phyloP scores from a whole-genome alignment of 37 sponge, comb jelly and placozoan species.

The Corticium candelabrum region DNA sequence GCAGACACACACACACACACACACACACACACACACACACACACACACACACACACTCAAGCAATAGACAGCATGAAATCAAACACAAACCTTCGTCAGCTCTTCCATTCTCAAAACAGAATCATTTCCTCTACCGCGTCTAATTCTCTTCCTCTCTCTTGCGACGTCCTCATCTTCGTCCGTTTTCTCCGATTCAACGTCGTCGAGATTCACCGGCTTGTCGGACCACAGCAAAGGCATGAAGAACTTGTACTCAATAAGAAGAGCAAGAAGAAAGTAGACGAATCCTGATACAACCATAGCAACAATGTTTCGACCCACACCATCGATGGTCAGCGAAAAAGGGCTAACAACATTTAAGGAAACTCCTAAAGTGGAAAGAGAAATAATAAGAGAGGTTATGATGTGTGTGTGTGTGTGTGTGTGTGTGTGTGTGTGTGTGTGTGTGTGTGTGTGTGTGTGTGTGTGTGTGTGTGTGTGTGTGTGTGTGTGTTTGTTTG shows the following conservation, averaged over 20 bases:
- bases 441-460: no score
- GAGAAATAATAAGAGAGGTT: no score
- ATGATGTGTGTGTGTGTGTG: no score
- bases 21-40: no score
- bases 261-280: neutral
- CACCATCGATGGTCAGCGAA: neutral
- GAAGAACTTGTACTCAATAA: slow-evolving; percentile 3
- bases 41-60: no score
- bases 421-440: no score
- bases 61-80: no score
- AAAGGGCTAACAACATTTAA: neutral
- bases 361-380: neutral
- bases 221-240: neutral
- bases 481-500: no score
- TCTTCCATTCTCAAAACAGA: neutral
- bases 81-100: neutral
- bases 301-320: slow-evolving; percentile 5
- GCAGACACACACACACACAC: no score
- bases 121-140: neutral
- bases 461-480: no score
- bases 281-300: neutral
- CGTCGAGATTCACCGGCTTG: no score
- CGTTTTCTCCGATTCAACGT: neutral
- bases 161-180: neutral
- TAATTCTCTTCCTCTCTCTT: neutral